Evolutionary conservation across 1,140 invertebrate species (phyloP), one percentile per base, ranked within the genome.

Genomic region (Brachionus koreanus): DNA sequence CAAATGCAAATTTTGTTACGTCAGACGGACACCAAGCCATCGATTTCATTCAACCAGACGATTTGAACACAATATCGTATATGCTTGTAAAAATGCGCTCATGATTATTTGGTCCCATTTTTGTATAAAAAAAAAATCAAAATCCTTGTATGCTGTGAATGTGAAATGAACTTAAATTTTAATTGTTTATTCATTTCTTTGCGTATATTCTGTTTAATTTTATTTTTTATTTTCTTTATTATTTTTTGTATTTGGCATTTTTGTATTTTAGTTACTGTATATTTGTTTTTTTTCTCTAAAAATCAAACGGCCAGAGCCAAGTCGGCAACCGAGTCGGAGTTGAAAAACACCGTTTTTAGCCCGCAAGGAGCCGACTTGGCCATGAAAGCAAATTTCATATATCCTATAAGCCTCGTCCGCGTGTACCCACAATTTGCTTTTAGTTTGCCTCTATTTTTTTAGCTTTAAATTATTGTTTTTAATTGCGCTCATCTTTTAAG

Each of bases 221-320:
- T 43, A 72, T 72, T 72, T 72, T 42, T 39, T 72, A 72, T 42
- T 39, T 72, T 72, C 37, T 72, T 72, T 72, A 39, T 72, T 72
- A 72, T 39, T 39, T 72, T 72, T 42, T 72, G 25, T 65, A 23
- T 9, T 72, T 72, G 37, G 33, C n/a, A 10, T 72, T 72, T 39
- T 72, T 72, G 37, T 72, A 39, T 72, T 72, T 72, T 72, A 72
- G 67, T 72, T 72, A 42, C 33, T 72, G 67, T 72, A 72, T 72
- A 72, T 72, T 72, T 72, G 67, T 72, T 72, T 72, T 72, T 72
- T 72, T 37, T 42, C 37, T 42, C 25, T 65, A 65, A 12, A 46
- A 65, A 33, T 25, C 63, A 33, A 65, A 33, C n/a, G 63, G 63
- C 63, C 49, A 57, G 49, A 57, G 49, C 49, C 19, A 19, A 57